Conservation (phyloP, 2,797 vertebrate species). For the Argyrosomus regius region DNA sequence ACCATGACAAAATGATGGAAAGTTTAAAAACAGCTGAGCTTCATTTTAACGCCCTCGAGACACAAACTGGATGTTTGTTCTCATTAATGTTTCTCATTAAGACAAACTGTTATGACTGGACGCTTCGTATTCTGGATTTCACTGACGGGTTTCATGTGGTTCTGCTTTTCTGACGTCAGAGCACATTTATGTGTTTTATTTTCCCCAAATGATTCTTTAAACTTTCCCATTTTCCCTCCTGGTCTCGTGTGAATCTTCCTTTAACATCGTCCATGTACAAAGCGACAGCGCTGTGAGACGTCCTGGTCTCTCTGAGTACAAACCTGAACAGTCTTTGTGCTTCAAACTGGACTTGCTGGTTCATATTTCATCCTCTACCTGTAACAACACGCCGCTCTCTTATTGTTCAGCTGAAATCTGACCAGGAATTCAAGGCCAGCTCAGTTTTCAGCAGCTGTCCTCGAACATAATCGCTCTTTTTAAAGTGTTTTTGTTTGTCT, state of each 20-base stretch:
- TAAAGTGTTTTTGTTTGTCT: neutral
- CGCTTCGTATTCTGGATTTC: too few species aligned
- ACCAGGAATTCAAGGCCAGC: neutral
- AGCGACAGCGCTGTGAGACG: too few species aligned
- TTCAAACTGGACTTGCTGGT: constrained; percentile 10
- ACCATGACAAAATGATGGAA: too few species aligned
- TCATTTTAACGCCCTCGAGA: too few species aligned
- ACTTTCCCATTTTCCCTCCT: neutral
- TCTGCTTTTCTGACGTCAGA: too few species aligned
- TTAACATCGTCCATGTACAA: too few species aligned
- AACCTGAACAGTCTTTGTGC: neutral
- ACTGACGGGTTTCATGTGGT: neutral
- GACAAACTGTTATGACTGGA: too few species aligned
- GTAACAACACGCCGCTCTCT: neutral
- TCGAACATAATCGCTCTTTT: neutral
- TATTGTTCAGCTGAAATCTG: constrained; percentile 28
- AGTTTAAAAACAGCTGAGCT: too few species aligned
- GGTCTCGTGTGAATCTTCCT: neutral
- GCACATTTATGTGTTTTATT: neutral
- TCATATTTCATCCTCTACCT: constrained; percentile 24
- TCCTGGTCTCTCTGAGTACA: neutral
- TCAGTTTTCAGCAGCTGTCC: neutral
- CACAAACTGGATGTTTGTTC: too few species aligned
- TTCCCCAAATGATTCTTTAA: neutral
- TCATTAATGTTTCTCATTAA: too few species aligned